A percentile compares a stretch with the other conserved stretches of the same genome.
Evolutionary conservation across 2,113 vertebrate species (phyloP).

Genomic region (Anoplopoma fimbria): DNA sequence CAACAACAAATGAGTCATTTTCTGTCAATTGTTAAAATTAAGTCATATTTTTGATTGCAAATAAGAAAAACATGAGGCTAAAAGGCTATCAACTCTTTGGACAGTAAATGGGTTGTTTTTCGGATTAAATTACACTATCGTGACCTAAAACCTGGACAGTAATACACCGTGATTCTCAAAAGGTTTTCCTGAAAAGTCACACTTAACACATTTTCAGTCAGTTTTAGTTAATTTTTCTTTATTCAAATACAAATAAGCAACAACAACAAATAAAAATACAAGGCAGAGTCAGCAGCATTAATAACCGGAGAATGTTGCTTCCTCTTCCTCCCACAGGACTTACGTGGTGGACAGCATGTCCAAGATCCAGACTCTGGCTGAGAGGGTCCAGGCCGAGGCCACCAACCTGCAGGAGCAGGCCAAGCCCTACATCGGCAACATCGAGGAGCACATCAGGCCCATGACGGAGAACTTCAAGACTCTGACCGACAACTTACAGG

Average conservation of each 20-base stretch:
- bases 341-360: slow-evolving; percentile 68
- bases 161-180: background rate
- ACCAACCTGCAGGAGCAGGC: slow-evolving; percentile 74
- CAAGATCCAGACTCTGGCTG: slow-evolving; percentile 73
- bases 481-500: slow-evolving; percentile 44
- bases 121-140: background rate
- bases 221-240: background rate
- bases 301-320: background rate
- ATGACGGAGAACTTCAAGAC: too few relatives aligned
- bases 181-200: background rate
- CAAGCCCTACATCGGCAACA: slow-evolving; percentile 68
- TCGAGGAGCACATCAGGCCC: slow-evolving; percentile 43
- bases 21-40: background rate
- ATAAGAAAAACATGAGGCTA: background rate
- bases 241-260: background rate
- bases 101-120: background rate
- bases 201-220: background rate
- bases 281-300: background rate
- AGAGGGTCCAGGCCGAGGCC: slow-evolving; percentile 57
- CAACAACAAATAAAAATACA: background rate
- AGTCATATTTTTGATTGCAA: background rate
- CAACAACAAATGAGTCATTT: background rate
- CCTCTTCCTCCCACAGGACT: slow-evolving; percentile 46
- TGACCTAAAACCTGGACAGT: background rate
- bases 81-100: background rate